phyloP scores from a whole-genome alignment of 2,797 vertebrate species.

The Pseudopleuronectes americanus region DNA sequence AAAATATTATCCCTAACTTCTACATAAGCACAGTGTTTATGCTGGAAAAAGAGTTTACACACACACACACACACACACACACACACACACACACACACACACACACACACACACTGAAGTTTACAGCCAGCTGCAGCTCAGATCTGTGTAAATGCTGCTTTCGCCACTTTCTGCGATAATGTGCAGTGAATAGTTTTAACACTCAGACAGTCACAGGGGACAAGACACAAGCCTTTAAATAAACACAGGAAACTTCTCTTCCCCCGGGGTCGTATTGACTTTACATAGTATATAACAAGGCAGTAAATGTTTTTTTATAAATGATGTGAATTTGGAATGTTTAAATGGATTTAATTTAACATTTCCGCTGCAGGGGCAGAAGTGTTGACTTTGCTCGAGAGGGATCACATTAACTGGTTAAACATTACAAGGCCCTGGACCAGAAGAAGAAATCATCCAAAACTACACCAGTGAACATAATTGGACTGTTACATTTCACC shows the following conservation, averaged over 20 bases:
- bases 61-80: not conserved
- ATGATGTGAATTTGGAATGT: not conserved
- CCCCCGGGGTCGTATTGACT: not conserved
- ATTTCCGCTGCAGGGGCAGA: not conserved
- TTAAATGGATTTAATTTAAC: not conserved
- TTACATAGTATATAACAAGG: not conserved
- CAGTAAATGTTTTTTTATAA: not conserved
- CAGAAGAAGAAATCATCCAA: too few species aligned
- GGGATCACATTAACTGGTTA: too few species aligned
- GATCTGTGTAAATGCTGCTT: not conserved
- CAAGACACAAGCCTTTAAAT: conserved; percentile 1
- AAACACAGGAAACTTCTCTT: conserved; percentile 10
- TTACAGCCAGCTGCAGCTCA: too few species aligned
- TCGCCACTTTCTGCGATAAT: not conserved
- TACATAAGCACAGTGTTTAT: too few species aligned
- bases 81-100: too few species aligned
- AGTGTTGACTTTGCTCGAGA: not conserved
- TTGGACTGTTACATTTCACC: too few species aligned
- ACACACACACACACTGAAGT: not conserved
- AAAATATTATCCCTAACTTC: too few species aligned
- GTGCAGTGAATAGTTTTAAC: not conserved
- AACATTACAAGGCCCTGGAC: too few species aligned
- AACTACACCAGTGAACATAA: too few species aligned
- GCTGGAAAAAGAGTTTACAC: not conserved
- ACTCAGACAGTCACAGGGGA: too few species aligned